Base-by-base conservation (phyloP, 2,113 vertebrate species). In the pig (Sus scrofa) region DNA sequence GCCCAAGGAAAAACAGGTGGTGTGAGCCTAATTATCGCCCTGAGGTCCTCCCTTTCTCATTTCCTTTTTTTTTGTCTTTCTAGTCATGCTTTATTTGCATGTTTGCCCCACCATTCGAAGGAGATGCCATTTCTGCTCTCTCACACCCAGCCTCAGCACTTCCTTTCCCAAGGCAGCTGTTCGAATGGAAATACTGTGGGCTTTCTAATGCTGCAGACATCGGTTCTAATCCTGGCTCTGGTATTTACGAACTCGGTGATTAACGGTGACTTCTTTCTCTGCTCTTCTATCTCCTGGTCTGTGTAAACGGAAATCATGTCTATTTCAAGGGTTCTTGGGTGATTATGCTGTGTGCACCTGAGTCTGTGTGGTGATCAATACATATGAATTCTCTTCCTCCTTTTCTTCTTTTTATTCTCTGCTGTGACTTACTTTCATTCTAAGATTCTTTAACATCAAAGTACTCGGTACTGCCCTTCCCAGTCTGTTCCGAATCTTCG, bases 21-120 rank as follows among this genome's bases (percentile, higher is more conserved):
- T 71, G n/a, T 65, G 81, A 32, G 44, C 16, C 83, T 89, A 30
- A 62, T 89, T 82, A 91, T 65, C 87, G 58, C 87, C 34, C 60
- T 14, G 67, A 0, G 83, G 79, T 44, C 92, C 96, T 94, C 97
- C 83, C 91, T 85, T 92, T 97, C 96, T 98, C 96, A 71, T 96
- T 98, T 97, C 97, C 96, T 81, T 90, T 97, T 90, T 97, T 98
- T 98, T 77, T 79, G 81, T 94, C 97, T 97, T 98, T 97, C 97
- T 98, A 97, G 97, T 97, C 95, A 97, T 97, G 95, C 19, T 77
- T 58, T 88, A 98, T 97, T 98, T 97, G 97, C 96, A 97, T 97
- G 30, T 86, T 54, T 26, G 70, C 84, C 34, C 90, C 81, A 78
- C 96, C 96, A 95, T 81, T 97, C 89, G 92, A 97, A 91, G 97